phyloP scores from a whole-genome alignment of 2,888 invertebrate genomes.

The Agrotis exclamationis region DNA sequence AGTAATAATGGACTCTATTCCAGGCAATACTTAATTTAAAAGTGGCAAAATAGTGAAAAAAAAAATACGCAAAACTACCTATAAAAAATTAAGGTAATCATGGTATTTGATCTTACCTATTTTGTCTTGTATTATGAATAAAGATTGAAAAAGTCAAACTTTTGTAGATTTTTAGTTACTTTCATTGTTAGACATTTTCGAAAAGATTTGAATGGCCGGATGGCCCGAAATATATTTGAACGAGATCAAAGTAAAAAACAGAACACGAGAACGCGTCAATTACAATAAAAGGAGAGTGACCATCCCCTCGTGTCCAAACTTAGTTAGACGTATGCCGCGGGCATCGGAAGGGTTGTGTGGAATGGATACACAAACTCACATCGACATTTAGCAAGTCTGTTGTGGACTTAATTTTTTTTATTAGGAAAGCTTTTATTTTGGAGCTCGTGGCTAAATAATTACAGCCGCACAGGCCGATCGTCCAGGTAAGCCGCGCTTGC shows the following conservation, averaged over 20 bases:
- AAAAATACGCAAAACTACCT: too few relatives aligned
- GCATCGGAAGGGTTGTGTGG: slow-evolving; percentile 35
- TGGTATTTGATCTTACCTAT: too few relatives aligned
- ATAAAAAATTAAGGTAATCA: too few relatives aligned
- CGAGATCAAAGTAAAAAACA: slow-evolving; percentile 4
- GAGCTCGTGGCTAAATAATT: too few relatives aligned
- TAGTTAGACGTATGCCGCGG: slow-evolving; percentile 25
- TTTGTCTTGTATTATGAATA: not conserved
- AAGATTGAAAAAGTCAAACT: too few relatives aligned
- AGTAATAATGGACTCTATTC: not conserved
- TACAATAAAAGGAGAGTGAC: slow-evolving; percentile 40
- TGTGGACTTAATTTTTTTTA: not conserved
- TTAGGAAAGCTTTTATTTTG: too few relatives aligned
- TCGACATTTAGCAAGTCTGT: slow-evolving; percentile 1
- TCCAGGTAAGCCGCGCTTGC: too few relatives aligned
- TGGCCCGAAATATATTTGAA: slow-evolving; percentile 1
- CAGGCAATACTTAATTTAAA: not conserved
- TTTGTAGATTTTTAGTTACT: not conserved
- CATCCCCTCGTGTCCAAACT: slow-evolving; percentile 37
- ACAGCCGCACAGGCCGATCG: too few relatives aligned
- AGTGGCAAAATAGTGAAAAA: too few relatives aligned
- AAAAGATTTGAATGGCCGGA: not conserved
- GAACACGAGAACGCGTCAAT: slow-evolving; percentile 18
- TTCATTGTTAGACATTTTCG: not conserved
- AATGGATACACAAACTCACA: slow-evolving; percentile 31